These are phyloP conservation scores for Herpetotheres cachinnans DNA, from an alignment of 2,113 vertebrate species.

Conservation along the genomic window DNA sequence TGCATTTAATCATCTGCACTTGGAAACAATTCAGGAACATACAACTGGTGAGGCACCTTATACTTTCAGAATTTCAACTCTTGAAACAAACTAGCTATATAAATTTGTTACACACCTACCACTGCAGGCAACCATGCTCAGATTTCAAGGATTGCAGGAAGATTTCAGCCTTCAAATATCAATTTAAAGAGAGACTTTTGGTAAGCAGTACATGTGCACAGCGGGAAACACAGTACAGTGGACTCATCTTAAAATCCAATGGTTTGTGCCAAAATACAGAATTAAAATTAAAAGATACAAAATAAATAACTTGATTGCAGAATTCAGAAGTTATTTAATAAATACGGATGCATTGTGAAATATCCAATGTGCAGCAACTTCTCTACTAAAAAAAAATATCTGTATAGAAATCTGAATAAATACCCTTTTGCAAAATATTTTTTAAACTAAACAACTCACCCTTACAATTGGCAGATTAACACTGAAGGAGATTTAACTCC, in stretches of 20 bases:
- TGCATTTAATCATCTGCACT: background rate
- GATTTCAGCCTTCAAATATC: background rate
- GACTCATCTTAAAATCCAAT: background rate
- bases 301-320: constrained; percentile 62
- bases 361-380: constrained; percentile 10
- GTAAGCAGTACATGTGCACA: background rate
- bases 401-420: background rate
- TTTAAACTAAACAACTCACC: background rate
- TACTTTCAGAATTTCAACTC: background rate
- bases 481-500: background rate
- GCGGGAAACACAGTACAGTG: background rate
- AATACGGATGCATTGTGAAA: constrained; percentile 36
- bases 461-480: background rate
- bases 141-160: background rate
- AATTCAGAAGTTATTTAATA: constrained; percentile 9
- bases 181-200: background rate
- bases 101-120: background rate
- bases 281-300: constrained; percentile 39
- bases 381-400: background rate
- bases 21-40: background rate
- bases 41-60: background rate
- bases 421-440: background rate
- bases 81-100: background rate
- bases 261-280: constrained; percentile 45
- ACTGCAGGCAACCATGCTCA: background rate